Evolutionary conservation across 2,797 vertebrate genomes (phyloP), one percentile per base, ranked within the genome.

Genomic region (Monodelphis domestica): DNA sequence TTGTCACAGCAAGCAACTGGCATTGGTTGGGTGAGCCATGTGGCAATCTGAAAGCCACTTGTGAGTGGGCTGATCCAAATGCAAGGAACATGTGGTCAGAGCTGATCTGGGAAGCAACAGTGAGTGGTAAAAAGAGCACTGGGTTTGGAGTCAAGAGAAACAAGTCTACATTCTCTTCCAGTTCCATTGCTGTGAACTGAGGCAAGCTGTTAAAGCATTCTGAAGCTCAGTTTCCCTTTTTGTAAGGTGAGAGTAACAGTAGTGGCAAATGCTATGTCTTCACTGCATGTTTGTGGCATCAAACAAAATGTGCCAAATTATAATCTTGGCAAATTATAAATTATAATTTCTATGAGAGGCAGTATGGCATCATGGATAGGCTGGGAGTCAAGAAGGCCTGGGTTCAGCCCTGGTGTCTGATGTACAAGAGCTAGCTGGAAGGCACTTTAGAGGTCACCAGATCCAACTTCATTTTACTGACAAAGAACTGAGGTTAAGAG

Each of bases 11-110:
- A 17, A 54, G 52, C 38, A 30, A 28, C 2, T 84, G 0, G 21
- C 87, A 51, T 21, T 70, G 5, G 89, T 88, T 93, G 90, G 87
- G 91, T 88, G 89, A 90, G 12, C 26, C 54, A 54, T 45, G 53
- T 90, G 89, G 56, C 26, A 28, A 90, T 90, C 89, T 90, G 89
- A 55, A 90, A 56, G 53, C 50, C n/a, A 59, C 54, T 55, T 50
- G 45, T 38, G 45, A 50, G 90, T 26, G 70, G 70, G 70, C 38
- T 45, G 70, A 50, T 84, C 70, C 70, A 84, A 84, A 84, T 50
- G 54, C 51, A 33, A 59, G 38, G 55, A 90, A 59, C 38, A 30
- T 50, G 45, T 90, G 90, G 53, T 57, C 38, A 90, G 90, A 90
- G 54, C 33, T 30, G 90, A 90, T 84, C 70, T 84, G 70, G 70